phyloP scores from a whole-genome alignment of 2,113 vertebrate species.

The Chroicocephalus ridibundus region DNA sequence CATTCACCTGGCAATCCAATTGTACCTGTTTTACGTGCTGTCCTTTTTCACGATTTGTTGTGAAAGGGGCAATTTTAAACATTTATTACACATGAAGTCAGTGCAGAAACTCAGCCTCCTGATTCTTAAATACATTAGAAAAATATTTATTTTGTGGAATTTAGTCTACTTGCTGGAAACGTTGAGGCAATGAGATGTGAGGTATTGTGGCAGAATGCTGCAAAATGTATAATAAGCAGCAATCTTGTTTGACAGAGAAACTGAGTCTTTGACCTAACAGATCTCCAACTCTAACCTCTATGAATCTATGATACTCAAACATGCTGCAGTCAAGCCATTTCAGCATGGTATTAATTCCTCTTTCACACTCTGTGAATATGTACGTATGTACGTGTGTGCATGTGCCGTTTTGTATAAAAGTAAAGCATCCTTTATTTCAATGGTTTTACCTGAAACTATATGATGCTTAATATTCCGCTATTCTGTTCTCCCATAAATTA shows the following conservation, averaged over 20 bases:
- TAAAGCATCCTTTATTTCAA: neutral
- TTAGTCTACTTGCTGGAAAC: neutral
- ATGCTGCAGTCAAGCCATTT: neutral
- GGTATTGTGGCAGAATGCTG: neutral
- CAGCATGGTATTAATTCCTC: neutral
- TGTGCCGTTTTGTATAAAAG: neutral
- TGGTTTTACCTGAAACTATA: neutral
- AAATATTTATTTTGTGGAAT: neutral
- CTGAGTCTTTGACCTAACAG: neutral
- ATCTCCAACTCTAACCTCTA: neutral
- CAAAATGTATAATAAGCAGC: neutral
- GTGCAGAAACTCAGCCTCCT: neutral
- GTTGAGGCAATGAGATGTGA: neutral
- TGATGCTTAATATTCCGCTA: neutral
- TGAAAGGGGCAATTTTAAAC: neutral
- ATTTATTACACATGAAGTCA: neutral
- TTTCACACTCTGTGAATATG: neutral
- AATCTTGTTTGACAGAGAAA: neutral
- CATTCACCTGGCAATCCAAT: neutral
- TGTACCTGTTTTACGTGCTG: neutral
- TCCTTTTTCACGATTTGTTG: neutral
- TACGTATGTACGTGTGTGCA: neutral
- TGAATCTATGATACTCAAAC: neutral
- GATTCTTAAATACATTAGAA: neutral
- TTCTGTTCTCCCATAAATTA: neutral